Percentiles rank a stretch among this genome's conserved stretches.
phyloP scores from a whole-genome alignment of 2,797 vertebrate species.

The Hirundo rustica region DNA sequence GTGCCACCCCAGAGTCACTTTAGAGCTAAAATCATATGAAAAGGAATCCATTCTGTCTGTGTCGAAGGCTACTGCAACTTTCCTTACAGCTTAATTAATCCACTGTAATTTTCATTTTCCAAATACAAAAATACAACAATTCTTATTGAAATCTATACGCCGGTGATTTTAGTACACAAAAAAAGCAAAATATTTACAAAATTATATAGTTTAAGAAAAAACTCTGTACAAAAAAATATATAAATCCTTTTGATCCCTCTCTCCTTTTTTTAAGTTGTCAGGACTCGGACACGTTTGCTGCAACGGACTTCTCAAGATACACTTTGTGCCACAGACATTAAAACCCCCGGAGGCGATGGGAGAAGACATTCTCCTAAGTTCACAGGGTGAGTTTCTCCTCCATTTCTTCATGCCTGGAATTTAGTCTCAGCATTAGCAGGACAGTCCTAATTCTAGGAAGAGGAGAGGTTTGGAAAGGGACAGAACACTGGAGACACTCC shows the following conservation, averaged over 20 bases:
- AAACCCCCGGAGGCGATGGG: conserved; percentile 49
- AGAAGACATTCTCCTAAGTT: conserved; percentile 55
- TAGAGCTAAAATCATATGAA: conserved; percentile 76
- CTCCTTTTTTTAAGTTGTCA: conserved; percentile 72
- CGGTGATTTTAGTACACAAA: conserved; percentile 83
- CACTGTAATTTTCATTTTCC: conserved; percentile 76
- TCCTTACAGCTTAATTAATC: conserved; percentile 75
- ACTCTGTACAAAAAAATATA: conserved; percentile 85
- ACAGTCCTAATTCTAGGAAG: conserved; percentile 8
- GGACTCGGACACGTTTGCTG: conserved; percentile 67
- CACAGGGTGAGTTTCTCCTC: neutral
- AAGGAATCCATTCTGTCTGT: conserved; percentile 75
- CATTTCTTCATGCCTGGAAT: conserved; percentile 17
- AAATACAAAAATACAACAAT: conserved; percentile 86
- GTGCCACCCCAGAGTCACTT: conserved; percentile 25
- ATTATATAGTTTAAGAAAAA: conserved; percentile 85
- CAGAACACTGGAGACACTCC: neutral
- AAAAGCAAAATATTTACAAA: conserved; percentile 83
- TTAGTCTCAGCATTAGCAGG: conserved; percentile 49
- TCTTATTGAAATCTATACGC: conserved; percentile 84
- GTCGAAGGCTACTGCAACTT: conserved; percentile 69
- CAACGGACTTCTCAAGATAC: conserved; percentile 71
- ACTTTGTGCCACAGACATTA: conserved; percentile 71
- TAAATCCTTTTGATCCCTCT: conserved; percentile 82
- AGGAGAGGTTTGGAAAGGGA: neutral